These are phyloP conservation scores for Ochropacha duplaris DNA, from an alignment of 2,888 invertebrate genomes.

Conservation along the genomic window DNA sequence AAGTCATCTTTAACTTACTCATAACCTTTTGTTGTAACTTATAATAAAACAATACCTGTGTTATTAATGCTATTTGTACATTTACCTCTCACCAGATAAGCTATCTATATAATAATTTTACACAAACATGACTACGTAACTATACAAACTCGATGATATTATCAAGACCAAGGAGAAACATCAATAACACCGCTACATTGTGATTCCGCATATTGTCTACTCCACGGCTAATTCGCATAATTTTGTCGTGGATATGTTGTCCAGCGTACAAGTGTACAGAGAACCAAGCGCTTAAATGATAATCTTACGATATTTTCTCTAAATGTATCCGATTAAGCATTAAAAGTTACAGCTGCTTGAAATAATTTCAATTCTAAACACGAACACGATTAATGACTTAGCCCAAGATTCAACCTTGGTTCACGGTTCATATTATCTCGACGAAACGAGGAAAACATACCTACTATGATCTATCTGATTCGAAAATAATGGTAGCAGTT, in stretches of 20 bases:
- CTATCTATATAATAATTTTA: neutral
- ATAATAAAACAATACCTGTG: neutral
- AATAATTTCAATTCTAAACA: neutral
- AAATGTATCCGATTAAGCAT: neutral
- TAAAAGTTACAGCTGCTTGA: neutral
- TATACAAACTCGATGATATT: neutral
- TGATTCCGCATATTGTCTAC: slow-evolving; percentile 1
- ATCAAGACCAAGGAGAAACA: neutral
- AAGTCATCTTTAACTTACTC: no score
- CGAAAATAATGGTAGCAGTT: neutral
- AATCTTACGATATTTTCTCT: neutral
- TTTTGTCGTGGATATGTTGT: slow-evolving; percentile 16
- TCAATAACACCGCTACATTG: neutral
- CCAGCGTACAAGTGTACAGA: neutral
- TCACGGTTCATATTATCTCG: neutral
- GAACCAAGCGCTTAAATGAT: neutral
- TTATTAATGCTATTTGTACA: neutral
- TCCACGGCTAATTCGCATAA: slow-evolving; percentile 13
- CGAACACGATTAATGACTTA: neutral
- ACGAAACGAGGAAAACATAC: no score
- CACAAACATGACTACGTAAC: neutral
- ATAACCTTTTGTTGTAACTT: no score
- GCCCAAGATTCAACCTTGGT: neutral
- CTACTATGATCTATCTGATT: neutral
- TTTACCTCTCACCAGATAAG: neutral